These are phyloP conservation scores for Buceros bicornis DNA, from an alignment of 2,797 vertebrate species.

Conservation along the genomic window DNA sequence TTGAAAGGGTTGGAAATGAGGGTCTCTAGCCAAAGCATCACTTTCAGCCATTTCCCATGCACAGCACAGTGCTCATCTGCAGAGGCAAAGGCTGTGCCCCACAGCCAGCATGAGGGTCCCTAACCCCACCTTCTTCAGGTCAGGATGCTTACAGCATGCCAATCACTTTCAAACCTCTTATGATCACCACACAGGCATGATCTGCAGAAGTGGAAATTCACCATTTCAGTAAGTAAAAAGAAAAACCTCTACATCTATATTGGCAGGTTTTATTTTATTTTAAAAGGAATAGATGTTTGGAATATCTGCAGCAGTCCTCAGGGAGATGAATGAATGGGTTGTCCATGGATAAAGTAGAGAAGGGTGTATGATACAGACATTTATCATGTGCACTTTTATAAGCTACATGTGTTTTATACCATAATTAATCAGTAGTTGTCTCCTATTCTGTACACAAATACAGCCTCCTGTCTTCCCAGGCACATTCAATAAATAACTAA, in stretches of 20 bases:
- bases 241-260: not conserved
- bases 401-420: not conserved
- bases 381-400: not conserved
- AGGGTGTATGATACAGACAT: not conserved
- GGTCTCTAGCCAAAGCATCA: not conserved
- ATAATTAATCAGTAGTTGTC: slow-evolving; percentile 27
- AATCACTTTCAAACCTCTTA: not conserved
- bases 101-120: too few species aligned
- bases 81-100: not conserved
- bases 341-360: not conserved
- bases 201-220: not conserved
- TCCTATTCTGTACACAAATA: not conserved
- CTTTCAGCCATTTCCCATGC: not conserved
- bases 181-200: not conserved
- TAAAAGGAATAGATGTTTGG: not conserved
- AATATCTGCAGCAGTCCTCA: not conserved
- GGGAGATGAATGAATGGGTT: not conserved
- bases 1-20: not conserved
- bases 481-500: not conserved
- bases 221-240: not conserved
- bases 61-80: accelerated
- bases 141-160: not conserved
- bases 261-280: not conserved
- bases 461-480: not conserved
- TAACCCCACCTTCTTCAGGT: too few species aligned